Evolutionary conservation across 2,888 invertebrate genomes (phyloP).

Genomic region (Drosophila demipolita): DNA sequence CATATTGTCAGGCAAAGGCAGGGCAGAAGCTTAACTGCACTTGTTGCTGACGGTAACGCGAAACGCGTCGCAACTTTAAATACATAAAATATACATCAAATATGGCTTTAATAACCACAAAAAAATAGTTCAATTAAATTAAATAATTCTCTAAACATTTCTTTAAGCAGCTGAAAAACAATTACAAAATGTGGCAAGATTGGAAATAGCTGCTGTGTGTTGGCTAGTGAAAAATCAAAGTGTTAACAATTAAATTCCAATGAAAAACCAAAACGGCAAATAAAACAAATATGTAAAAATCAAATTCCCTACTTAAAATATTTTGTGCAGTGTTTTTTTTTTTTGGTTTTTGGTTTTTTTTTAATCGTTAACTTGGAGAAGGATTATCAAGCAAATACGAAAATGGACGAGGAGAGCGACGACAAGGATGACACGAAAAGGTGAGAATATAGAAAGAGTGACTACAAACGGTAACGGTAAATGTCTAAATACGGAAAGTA

Average conservation of each 20-base stretch:
- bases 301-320: background rate
- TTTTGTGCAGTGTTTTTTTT: conserved; percentile 19
- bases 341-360: background rate
- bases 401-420: conserved; percentile 93
- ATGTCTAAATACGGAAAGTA: conserved; percentile 1
- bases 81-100: background rate
- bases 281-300: conserved; percentile 41
- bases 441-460: conserved; percentile 85
- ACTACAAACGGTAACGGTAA: background rate
- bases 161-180: conserved; percentile 1
- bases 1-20: conserved; percentile 24
- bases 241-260: conserved; percentile 1
- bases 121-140: background rate
- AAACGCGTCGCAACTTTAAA: conserved; percentile 22
- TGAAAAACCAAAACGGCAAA: conserved; percentile 2
- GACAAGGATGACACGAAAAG: conserved; percentile 94
- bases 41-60: conserved; percentile 80
- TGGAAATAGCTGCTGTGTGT: conserved; percentile 69
- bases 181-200: conserved; percentile 66
- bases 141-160: background rate
- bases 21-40: conserved; percentile 76
- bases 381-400: conserved; percentile 72
- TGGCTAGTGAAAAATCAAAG: conserved; percentile 64
- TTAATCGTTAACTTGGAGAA: conserved; percentile 37
- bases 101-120: background rate